Conservation (phyloP, 2,888 invertebrate species). For the Amiota communis region DNA sequence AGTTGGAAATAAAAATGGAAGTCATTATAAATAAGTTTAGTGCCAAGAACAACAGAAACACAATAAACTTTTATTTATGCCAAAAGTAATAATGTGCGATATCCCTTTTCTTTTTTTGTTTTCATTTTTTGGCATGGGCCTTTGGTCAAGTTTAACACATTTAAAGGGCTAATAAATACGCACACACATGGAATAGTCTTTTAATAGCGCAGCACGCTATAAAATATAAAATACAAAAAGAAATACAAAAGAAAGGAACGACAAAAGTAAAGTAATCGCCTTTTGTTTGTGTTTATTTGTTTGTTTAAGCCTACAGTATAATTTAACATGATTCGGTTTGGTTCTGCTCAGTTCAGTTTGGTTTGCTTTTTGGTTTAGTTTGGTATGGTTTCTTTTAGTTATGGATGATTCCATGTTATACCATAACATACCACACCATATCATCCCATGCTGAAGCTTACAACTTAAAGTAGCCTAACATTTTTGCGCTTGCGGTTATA, state of each 20-base stretch:
- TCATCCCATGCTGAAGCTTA: background rate
- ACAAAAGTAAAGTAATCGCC: too few species aligned
- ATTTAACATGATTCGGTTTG: background rate
- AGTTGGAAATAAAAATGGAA: background rate
- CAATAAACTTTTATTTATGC: slow-evolving; percentile 23
- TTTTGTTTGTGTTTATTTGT: slow-evolving; percentile 7
- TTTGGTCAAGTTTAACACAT: slow-evolving; percentile 25
- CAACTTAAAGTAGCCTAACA: slow-evolving; percentile 8
- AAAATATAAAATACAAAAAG: background rate
- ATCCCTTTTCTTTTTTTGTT: too few species aligned
- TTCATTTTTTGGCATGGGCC: background rate
- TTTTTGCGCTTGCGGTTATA: slow-evolving; percentile 7
- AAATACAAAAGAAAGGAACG: background rate
- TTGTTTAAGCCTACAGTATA: background rate
- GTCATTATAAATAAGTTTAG: slow-evolving; percentile 14
- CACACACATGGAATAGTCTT: background rate
- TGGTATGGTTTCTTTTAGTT: too few species aligned
- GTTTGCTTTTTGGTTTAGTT: too few species aligned
- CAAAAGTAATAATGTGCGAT: background rate
- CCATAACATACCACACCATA: too few species aligned
- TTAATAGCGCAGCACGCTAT: background rate
- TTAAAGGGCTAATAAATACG: slow-evolving; percentile 1
- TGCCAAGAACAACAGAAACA: slow-evolving; percentile 1
- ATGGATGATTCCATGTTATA: too few species aligned
- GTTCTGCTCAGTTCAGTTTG: background rate